Evolutionary conservation across 2,113 vertebrate species (phyloP).

Genomic region (Oreochromis niloticus): DNA sequence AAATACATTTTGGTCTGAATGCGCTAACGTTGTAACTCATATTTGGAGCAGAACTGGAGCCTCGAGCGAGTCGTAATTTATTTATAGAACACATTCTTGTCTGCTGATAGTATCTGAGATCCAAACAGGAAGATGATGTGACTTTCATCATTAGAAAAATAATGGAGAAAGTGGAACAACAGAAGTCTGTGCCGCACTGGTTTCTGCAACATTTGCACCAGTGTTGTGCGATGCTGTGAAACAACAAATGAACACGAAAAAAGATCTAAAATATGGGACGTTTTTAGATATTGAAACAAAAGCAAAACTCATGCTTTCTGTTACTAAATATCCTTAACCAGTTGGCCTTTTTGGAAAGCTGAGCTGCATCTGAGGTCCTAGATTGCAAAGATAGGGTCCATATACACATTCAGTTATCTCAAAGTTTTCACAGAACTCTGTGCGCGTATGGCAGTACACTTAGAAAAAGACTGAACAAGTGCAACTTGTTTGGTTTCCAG

Average conservation of each 20-base stretch:
- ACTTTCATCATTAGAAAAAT: neutral
- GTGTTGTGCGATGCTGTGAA: neutral
- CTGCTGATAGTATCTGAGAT: neutral
- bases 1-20: neutral
- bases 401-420: neutral
- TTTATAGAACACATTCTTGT: slow-evolving; percentile 3
- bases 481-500: neutral
- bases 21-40: neutral
- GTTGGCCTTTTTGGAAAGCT: neutral
- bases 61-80: neutral
- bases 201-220: neutral
- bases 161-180: neutral
- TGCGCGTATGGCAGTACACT: neutral
- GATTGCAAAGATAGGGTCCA: neutral
- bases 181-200: neutral
- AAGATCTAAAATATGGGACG: neutral
- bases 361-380: neutral
- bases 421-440: neutral
- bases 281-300: neutral
- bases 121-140: neutral
- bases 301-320: neutral
- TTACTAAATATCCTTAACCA: neutral
- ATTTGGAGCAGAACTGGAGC: neutral
- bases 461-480: neutral
- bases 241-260: neutral